phyloP scores from a whole-genome alignment of 2,888 invertebrate species.

The Scaptomyza reducta region DNA sequence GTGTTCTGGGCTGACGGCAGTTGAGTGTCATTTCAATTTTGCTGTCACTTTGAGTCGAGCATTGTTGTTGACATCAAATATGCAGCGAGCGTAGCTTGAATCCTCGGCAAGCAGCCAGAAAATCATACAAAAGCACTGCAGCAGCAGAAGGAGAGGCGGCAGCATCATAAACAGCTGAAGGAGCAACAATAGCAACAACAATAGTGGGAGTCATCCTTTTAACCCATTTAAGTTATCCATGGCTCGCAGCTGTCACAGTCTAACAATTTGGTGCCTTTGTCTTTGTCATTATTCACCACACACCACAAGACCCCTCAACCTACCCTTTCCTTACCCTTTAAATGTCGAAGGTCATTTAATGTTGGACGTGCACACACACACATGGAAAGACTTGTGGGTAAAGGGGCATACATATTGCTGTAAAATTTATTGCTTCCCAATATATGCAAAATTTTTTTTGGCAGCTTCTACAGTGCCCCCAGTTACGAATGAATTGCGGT shows the following conservation, averaged over 20 bases:
- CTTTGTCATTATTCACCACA: constrained; percentile 38
- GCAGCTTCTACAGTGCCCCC: constrained; percentile 38
- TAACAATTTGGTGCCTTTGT: constrained; percentile 75
- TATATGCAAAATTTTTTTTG: constrained; percentile 74
- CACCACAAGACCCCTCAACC: constrained; percentile 6
- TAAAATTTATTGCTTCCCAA: constrained; percentile 78
- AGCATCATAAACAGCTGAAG: constrained; percentile 25
- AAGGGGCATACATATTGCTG: constrained; percentile 47
- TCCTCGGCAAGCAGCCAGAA: constrained; percentile 49
- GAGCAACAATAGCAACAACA: constrained; percentile 10
- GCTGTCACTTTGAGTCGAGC: constrained; percentile 48
- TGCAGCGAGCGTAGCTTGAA: constrained; percentile 45
- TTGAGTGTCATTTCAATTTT: constrained; percentile 54
- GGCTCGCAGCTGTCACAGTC: constrained; percentile 79
- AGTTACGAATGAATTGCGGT: constrained; percentile 61
- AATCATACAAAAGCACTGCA: constrained; percentile 62
- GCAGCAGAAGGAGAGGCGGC: constrained; percentile 31
- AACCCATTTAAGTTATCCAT: constrained; percentile 79
- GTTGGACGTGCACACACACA: constrained; percentile 48
- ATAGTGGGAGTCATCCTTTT: constrained; percentile 45
- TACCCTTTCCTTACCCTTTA: constrained; percentile 3
- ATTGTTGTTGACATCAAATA: constrained; percentile 63
- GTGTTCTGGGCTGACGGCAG: constrained; percentile 7
- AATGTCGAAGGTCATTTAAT: constrained; percentile 68
- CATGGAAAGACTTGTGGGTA: constrained; percentile 15